Evolutionary conservation across 2,113 vertebrate species (phyloP), one percentile per base, ranked within the genome.

Genomic region (Chlorodrepanis virens): DNA sequence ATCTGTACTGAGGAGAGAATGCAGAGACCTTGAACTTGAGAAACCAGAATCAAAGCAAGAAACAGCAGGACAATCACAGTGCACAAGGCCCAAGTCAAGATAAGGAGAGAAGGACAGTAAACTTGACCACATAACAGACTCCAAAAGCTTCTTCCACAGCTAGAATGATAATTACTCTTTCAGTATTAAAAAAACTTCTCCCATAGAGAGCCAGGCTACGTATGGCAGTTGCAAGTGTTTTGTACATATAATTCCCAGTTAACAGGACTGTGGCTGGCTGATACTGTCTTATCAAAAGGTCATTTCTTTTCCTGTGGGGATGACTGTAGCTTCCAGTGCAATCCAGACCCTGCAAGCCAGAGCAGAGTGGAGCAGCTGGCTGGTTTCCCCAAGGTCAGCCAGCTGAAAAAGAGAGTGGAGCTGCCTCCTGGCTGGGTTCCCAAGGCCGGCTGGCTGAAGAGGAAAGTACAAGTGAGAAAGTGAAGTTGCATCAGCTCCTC

Each of bases 321-420:
- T 85, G 77, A 77, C 44, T 90, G 63, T n/a, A 89, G 76, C 88
- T 96, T 96, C 80, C 83, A 89, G 69, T 94, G 79, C 75, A 94
- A 71, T 90, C 76, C 86, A 95, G 93, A 60, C 81, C 70, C 84
- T 80, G 87, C 69, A 93, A 88, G 84, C 79, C 52, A 65, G 82
- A 84, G 84, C 47, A 80, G 76, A 93, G 65, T 63, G 68, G 71
- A 96, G 89, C 83, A 87, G 77, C 83, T 97, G 96, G 96, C 96
- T 79, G 86, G 27, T 65, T 97, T 97, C 91, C 93, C 92, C 96
- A 97, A 97, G 96, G 97, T 97, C 97, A 97, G 87, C 93, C 93
- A 94, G 96, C 90, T 96, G 95, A 94, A 61, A 52, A 93, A 75
- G 89, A 93, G 81, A 89, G 74, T 24, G 69, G 86, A 89, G 67